Base-by-base conservation (phyloP, 2,113 vertebrate genomes). In the Centropus bengalensis region DNA sequence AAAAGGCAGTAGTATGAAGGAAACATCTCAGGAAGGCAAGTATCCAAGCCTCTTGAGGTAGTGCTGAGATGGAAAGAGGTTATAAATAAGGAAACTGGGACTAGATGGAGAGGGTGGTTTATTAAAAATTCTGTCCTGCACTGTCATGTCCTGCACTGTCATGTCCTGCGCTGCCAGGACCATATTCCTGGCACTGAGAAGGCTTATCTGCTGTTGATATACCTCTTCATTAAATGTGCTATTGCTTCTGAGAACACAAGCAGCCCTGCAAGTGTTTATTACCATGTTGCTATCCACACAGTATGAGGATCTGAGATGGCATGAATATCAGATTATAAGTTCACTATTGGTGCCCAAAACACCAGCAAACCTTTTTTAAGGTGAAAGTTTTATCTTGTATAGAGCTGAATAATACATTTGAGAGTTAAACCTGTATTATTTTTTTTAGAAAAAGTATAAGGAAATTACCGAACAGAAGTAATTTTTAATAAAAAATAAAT, bases 1-100 rank as follows among this genome's bases (percentile, higher is more conserved):
- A 90, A 91, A 52, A 71, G 73, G 63, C 47, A 38, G 42, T 54
- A 40, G 28, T 44, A 45, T 22, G 14, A 89, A 82, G 66, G 75
- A 88, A 95, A 86, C 1, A 4, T 92, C 56, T 82, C 30, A 76
- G 76, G 40, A 75, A 91, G 85, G 83, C 19, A 56, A 93, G 86
- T 60, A 83, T 55, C 23, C 10, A 5, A 42, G 52, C 32, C 59
- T 70, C 88, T 86, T 52, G 60, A 88, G 95, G 89, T 13, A 89
- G 54, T 38, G 33, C 69, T 45, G 70, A 91, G 73, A 86, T 78
- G 75, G 90, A 92, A 94, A 85, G 28, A 51, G 49, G 24, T 91
- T 95, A 86, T 88, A 96, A 96, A 94, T 93, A 89, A 95, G 74
- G 52, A 82, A 92, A 73, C 15, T 28, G 20, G 44, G 49, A 54